phyloP scores from a whole-genome alignment of 92 coral and sea anemone genomes.

The Virgularia gustaviana region DNA sequence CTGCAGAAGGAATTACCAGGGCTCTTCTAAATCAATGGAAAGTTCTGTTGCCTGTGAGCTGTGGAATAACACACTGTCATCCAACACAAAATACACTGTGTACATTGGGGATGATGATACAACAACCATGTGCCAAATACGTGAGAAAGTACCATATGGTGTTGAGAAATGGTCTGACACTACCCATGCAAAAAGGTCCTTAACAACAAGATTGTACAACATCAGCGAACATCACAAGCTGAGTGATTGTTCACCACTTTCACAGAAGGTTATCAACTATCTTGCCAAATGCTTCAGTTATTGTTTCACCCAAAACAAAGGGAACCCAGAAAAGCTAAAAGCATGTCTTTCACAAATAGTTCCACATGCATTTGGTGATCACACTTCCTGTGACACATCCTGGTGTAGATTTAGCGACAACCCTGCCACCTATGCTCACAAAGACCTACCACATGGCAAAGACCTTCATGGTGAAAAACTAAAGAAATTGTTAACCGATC shows the following conservation, averaged over 20 bases:
- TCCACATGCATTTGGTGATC: neutral
- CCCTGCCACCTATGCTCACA: neutral
- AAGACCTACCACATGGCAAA: neutral
- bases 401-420: neutral
- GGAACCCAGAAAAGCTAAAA: neutral
- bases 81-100: conserved; percentile 5
- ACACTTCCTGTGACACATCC: neutral
- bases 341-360: neutral
- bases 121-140: neutral
- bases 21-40: conserved; percentile 40
- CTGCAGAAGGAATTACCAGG: conserved; percentile 35
- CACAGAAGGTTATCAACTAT: neutral
- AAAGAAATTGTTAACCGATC: neutral
- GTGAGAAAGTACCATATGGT: neutral
- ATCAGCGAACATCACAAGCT: neutral
- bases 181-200: neutral
- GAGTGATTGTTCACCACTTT: neutral
- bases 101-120: conserved; percentile 4
- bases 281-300: neutral
- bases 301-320: too few species aligned
- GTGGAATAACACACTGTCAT: conserved; percentile 19
- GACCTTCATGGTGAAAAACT: neutral
- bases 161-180: conserved; percentile 3
- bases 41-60: conserved; percentile 17
- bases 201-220: neutral